A percentile compares a stretch with the other conserved stretches of the same genome.
Conservation (phyloP, 2,797 vertebrate species). For the Tangara arthus region DNA sequence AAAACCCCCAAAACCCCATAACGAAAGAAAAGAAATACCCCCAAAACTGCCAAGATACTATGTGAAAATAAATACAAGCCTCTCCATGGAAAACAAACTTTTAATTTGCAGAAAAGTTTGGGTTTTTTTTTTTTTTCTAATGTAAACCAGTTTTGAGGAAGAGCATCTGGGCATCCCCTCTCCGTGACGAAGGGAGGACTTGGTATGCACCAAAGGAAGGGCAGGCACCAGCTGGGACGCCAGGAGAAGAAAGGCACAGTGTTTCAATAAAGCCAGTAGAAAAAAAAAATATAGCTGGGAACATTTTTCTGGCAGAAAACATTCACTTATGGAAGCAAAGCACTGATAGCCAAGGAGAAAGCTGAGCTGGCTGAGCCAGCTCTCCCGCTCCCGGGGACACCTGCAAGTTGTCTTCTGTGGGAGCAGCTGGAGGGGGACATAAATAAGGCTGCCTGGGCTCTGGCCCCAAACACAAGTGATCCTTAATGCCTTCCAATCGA, state of each 20-base stretch:
- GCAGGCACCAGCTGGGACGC: not conserved
- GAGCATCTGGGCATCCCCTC: not conserved
- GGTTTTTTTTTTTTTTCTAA: not conserved
- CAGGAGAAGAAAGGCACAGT: constrained; percentile 42
- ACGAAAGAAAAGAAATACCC: not conserved
- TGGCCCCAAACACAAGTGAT: not conserved
- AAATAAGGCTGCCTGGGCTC: not conserved
- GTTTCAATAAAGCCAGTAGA: constrained; percentile 42
- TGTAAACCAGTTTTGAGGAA: not conserved
- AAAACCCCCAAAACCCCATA: fast-evolving
- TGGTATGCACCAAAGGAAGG: not conserved
- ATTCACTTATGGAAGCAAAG: constrained; percentile 9
- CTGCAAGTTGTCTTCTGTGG: not conserved
- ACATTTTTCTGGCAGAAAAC: constrained; percentile 65
- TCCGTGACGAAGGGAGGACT: not conserved
- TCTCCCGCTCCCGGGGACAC: not conserved
- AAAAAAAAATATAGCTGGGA: constrained; percentile 40
- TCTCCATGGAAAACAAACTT: not conserved
- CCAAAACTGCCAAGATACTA: not conserved
- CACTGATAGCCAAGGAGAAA: constrained; percentile 23
- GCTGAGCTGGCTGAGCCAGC: not conserved
- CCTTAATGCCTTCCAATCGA: fast-evolving
- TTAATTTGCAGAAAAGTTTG: not conserved
- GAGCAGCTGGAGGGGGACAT: not conserved
- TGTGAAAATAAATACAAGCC: not conserved